These are phyloP conservation scores for Sebastes matsubarae DNA, from an alignment of 2,797 vertebrate genomes.

Conservation along the genomic window DNA sequence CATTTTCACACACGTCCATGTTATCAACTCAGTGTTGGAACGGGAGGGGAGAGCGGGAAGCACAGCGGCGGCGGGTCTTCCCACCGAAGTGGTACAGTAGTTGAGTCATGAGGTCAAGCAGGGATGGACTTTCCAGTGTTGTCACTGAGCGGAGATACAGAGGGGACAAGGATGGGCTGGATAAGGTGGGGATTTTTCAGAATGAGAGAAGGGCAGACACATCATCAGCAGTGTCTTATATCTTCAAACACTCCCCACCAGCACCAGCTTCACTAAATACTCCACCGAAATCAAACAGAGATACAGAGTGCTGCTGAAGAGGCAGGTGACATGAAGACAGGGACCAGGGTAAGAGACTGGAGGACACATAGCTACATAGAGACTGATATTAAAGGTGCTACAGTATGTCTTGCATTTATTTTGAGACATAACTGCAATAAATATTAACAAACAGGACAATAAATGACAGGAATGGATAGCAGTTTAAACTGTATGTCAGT, in stretches of 20 bases:
- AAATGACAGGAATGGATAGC: neutral
- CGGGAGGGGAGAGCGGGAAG: slow-evolving; percentile 39
- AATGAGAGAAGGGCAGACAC: slow-evolving; percentile 37
- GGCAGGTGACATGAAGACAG: slow-evolving; percentile 41
- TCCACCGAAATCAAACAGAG: slow-evolving; percentile 23
- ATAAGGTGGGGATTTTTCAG: slow-evolving; percentile 19
- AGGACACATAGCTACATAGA: neutral
- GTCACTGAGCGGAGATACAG: neutral
- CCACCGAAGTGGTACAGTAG: slow-evolving; percentile 21
- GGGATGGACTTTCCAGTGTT: slow-evolving; percentile 58
- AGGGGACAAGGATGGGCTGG: neutral
- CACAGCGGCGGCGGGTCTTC: neutral
- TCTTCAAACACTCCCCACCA: slow-evolving; percentile 16
- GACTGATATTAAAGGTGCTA: neutral
- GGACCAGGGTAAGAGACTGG: slow-evolving; percentile 36
- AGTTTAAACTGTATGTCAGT: neutral
- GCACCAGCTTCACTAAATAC: slow-evolving; percentile 14
- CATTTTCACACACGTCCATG: slow-evolving; percentile 11
- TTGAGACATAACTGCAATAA: neutral
- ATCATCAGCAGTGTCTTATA: slow-evolving; percentile 26
- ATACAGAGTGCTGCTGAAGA: slow-evolving; percentile 29
- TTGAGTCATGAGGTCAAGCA: slow-evolving; percentile 49
- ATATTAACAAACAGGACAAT: neutral
- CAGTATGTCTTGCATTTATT: neutral
- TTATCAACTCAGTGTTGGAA: slow-evolving; percentile 12